A percentile compares a stretch with the other conserved stretches of the same genome.
Conservation (phyloP, 2,797 vertebrate species). For the Orestias chungarensis region DNA sequence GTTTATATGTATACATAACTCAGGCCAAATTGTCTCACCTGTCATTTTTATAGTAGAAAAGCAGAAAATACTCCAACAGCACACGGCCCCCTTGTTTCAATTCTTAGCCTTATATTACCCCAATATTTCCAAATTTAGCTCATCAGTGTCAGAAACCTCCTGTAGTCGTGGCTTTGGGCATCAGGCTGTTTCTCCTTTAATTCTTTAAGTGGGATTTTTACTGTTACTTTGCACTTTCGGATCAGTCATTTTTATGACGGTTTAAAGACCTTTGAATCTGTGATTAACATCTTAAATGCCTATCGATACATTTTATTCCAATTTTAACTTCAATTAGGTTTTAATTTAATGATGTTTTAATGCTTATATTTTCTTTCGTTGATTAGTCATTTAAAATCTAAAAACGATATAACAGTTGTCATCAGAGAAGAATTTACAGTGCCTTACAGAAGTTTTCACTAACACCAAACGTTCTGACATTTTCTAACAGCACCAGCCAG, state of each 20-base stretch:
- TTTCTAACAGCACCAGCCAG: too few relatives aligned
- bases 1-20: slow-evolving; percentile 72
- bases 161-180: slow-evolving; percentile 63
- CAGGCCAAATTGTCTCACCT: slow-evolving; percentile 76
- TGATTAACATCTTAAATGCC: slow-evolving; percentile 71
- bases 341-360: too few relatives aligned
- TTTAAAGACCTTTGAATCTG: slow-evolving; percentile 69
- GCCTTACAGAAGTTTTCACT: too few relatives aligned
- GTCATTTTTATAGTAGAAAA: slow-evolving; percentile 63
- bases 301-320: slow-evolving; percentile 53
- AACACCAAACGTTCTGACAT: too few relatives aligned
- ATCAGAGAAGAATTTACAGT: too few relatives aligned
- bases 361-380: too few relatives aligned
- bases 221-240: slow-evolving; percentile 63
- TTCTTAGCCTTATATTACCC: background rate
- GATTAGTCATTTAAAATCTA: too few relatives aligned
- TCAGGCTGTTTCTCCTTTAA: slow-evolving; percentile 53
- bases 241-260: slow-evolving; percentile 83
- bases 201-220: slow-evolving; percentile 50
- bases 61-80: slow-evolving; percentile 74
- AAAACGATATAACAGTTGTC: too few relatives aligned
- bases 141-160: slow-evolving; percentile 63
- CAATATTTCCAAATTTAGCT: slow-evolving; percentile 52
- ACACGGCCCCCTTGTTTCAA: slow-evolving; percentile 27
- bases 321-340: slow-evolving; percentile 3